phyloP scores from a whole-genome alignment of 2,888 invertebrate genomes.

The Drosophila picticornis region DNA sequence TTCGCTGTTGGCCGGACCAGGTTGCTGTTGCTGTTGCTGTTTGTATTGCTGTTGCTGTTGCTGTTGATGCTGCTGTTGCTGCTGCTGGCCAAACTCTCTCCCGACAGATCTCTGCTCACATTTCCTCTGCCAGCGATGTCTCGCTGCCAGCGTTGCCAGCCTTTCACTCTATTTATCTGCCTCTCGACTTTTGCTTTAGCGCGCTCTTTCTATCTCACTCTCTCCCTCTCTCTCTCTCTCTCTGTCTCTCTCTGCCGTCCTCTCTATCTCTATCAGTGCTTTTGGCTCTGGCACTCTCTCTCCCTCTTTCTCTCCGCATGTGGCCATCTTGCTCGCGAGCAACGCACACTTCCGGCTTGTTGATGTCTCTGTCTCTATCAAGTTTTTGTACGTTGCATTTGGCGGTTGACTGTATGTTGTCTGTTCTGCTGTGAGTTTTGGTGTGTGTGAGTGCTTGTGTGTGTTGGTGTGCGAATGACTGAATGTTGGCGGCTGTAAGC shows the following conservation, averaged over 20 bases:
- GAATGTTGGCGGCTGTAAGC: slow-evolving; percentile 64
- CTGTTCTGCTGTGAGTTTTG: slow-evolving; percentile 18
- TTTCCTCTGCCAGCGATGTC: slow-evolving; percentile 31
- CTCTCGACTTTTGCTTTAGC: background rate
- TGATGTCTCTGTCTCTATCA: slow-evolving; percentile 60
- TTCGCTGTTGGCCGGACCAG: slow-evolving; percentile 43
- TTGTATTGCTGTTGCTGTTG: slow-evolving; percentile 1
- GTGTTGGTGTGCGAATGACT: slow-evolving; percentile 31
- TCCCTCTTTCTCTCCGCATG: slow-evolving; percentile 2
- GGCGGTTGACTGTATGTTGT: slow-evolving; percentile 38
- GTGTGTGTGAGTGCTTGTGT: slow-evolving; percentile 6
- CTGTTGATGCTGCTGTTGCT: slow-evolving; percentile 20
- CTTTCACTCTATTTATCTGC: slow-evolving; percentile 20
- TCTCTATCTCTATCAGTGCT: slow-evolving; percentile 17
- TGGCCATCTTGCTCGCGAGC: slow-evolving; percentile 38
- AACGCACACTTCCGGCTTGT: slow-evolving; percentile 63
- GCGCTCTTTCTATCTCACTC: slow-evolving; percentile 9
- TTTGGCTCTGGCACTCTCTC: background rate
- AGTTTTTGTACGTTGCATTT: slow-evolving; percentile 60
- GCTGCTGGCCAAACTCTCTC: slow-evolving; percentile 52
- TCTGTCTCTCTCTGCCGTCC: slow-evolving; percentile 5
- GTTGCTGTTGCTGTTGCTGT: slow-evolving; percentile 23
- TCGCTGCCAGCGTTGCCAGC: slow-evolving; percentile 14
- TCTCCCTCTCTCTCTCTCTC: slow-evolving; percentile 11
- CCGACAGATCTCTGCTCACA: slow-evolving; percentile 60